These are phyloP conservation scores for Stictocephala bisonia DNA, from an alignment of 2,888 invertebrate genomes.

Conservation along the genomic window DNA sequence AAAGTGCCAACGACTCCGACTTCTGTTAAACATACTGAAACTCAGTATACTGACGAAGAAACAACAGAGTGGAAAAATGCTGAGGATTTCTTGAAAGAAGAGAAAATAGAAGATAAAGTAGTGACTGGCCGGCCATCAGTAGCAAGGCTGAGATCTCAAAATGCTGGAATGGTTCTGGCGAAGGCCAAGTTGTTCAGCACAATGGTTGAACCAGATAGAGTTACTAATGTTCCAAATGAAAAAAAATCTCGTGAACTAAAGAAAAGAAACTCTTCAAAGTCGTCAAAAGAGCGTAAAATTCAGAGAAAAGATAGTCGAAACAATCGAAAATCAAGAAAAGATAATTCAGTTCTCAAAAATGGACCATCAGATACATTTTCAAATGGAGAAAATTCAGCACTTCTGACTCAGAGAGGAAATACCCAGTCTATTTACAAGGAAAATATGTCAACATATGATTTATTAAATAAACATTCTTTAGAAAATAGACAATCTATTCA, in stretches of 20 bases:
- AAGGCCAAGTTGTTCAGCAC: constrained; percentile 80
- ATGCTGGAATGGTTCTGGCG: constrained; percentile 83
- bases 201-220: constrained; percentile 20
- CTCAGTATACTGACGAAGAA: neutral
- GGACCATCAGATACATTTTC: too few species aligned
- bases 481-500: too few species aligned
- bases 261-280: constrained; percentile 36
- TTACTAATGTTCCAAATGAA: neutral
- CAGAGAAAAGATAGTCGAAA: constrained; percentile 10
- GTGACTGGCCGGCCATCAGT: constrained; percentile 77
- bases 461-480: too few species aligned
- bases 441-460: too few species aligned
- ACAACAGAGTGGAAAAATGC: constrained; percentile 32
- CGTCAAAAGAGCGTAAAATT: constrained; percentile 11
- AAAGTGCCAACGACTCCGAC: neutral
- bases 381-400: too few species aligned
- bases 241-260: constrained; percentile 10
- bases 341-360: neutral
- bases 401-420: too few species aligned
- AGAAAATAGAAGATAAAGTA: constrained; percentile 58
- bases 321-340: neutral
- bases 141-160: constrained; percentile 76
- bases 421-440: too few species aligned
- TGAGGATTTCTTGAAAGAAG: constrained; percentile 61
- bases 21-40: neutral